phyloP scores from a whole-genome alignment of 2,113 vertebrate genomes.

The Callorhinus ursinus region DNA sequence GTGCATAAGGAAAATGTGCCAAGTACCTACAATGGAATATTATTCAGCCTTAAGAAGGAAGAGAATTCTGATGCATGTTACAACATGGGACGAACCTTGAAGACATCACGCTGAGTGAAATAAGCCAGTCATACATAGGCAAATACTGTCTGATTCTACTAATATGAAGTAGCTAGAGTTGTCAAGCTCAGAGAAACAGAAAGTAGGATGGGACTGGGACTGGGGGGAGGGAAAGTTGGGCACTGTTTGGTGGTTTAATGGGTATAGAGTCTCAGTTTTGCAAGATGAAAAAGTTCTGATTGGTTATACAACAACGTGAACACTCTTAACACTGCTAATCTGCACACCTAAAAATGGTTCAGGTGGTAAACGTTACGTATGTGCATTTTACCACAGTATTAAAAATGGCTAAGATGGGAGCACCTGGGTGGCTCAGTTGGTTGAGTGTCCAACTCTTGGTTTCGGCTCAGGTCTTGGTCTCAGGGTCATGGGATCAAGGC shows the following conservation, averaged over 20 bases:
- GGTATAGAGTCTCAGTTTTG: neutral
- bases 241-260: neutral
- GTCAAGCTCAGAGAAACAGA: neutral
- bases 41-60: neutral
- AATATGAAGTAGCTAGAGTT: fast-evolving
- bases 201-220: neutral
- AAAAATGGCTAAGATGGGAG: neutral
- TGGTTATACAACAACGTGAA: neutral
- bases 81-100: neutral
- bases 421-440: neutral
- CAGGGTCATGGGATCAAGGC: neutral
- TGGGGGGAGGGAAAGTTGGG: neutral
- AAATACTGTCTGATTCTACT: no score
- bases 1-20: neutral
- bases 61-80: fast-evolving
- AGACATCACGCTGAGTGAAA: neutral
- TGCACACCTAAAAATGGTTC: neutral
- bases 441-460: neutral
- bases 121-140: neutral
- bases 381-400: neutral
- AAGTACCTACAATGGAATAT: neutral
- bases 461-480: neutral
- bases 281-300: neutral
- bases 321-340: neutral
- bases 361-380: neutral